These are phyloP conservation scores for Drosophila recens DNA, from an alignment of 2,888 invertebrate genomes.

Conservation along the genomic window DNA sequence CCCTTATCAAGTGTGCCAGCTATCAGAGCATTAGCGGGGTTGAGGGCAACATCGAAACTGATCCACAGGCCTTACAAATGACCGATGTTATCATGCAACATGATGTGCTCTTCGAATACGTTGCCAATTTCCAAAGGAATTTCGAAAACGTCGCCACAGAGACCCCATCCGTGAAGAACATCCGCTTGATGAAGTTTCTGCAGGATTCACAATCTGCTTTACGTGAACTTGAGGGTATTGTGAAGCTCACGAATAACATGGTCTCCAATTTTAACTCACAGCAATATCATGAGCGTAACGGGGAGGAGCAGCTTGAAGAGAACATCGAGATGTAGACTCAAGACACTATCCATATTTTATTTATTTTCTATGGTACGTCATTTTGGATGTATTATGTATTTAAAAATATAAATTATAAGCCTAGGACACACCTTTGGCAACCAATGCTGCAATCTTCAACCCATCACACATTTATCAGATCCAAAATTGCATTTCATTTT, in stretches of 20 bases:
- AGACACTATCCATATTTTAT: conserved; percentile 16
- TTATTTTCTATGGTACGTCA: conserved; percentile 41
- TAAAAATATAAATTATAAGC: conserved; percentile 22
- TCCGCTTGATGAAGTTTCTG: conserved; percentile 97
- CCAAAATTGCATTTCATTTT: conserved; percentile 23
- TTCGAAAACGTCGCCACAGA: conserved; percentile 90
- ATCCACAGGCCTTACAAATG: background rate
- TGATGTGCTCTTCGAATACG: conserved; percentile 90
- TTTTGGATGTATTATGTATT: conserved; percentile 8
- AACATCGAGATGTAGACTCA: conserved; percentile 16
- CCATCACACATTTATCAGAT: conserved; percentile 7
- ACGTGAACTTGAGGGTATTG: conserved; percentile 90
- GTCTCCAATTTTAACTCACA: conserved; percentile 93
- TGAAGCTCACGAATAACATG: conserved; percentile 90
- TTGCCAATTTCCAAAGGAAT: conserved; percentile 89
- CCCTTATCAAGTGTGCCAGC: background rate
- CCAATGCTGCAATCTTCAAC: conserved; percentile 3
- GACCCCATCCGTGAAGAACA: conserved; percentile 67
- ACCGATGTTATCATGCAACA: conserved; percentile 95
- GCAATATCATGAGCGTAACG: conserved; percentile 56
- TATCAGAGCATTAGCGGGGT: conserved; percentile 11
- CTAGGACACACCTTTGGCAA: conserved; percentile 11
- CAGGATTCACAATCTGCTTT: conserved; percentile 96
- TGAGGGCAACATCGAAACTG: conserved; percentile 57
- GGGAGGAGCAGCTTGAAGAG: background rate